A percentile compares a stretch with the other conserved stretches of the same genome.
phyloP scores from a whole-genome alignment of 1,140 invertebrate species.

The Diploscapter pachys region DNA sequence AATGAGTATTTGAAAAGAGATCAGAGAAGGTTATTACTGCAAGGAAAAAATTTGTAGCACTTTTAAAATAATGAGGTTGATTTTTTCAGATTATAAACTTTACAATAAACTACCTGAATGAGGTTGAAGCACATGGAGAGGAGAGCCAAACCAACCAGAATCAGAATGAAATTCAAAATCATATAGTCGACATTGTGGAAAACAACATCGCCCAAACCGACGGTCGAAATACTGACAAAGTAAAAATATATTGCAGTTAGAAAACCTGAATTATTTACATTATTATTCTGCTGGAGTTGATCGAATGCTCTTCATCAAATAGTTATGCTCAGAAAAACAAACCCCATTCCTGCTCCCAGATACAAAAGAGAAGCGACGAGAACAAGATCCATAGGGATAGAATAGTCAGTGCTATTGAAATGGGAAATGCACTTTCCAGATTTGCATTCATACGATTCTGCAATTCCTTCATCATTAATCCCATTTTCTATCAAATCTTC shows the following conservation, averaged over 20 bases:
- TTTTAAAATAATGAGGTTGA: slow-evolving; percentile 5
- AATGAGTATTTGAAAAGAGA: too few relatives aligned
- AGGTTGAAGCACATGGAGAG: slow-evolving; percentile 58
- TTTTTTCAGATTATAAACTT: background rate
- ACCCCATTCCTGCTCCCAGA: slow-evolving; percentile 54
- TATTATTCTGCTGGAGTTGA: too few relatives aligned
- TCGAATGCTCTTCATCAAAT: too few relatives aligned
- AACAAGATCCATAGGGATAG: slow-evolving; percentile 54
- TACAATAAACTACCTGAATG: slow-evolving; percentile 41
- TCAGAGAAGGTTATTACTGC: slow-evolving; percentile 3
- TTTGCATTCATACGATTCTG: too few relatives aligned
- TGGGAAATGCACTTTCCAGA: slow-evolving; percentile 43
- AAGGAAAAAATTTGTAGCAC: slow-evolving; percentile 7
- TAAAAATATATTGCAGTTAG: slow-evolving; percentile 56
- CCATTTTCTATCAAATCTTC: slow-evolving; percentile 4
- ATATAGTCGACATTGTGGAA: slow-evolving; percentile 56
- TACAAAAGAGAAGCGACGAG: slow-evolving; percentile 47
- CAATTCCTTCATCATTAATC: slow-evolving; percentile 15
- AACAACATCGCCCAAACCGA: slow-evolving; percentile 54
- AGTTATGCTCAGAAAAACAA: too few relatives aligned
- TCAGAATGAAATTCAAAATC: slow-evolving; percentile 56
- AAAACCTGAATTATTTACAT: slow-evolving; percentile 26
- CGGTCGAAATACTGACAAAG: slow-evolving; percentile 58
- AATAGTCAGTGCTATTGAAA: slow-evolving; percentile 49
- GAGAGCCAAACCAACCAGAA: slow-evolving; percentile 55